Evolutionary conservation across 1,140 invertebrate species (phyloP).

Genomic region (Scaptodrosophila lebanonensis): DNA sequence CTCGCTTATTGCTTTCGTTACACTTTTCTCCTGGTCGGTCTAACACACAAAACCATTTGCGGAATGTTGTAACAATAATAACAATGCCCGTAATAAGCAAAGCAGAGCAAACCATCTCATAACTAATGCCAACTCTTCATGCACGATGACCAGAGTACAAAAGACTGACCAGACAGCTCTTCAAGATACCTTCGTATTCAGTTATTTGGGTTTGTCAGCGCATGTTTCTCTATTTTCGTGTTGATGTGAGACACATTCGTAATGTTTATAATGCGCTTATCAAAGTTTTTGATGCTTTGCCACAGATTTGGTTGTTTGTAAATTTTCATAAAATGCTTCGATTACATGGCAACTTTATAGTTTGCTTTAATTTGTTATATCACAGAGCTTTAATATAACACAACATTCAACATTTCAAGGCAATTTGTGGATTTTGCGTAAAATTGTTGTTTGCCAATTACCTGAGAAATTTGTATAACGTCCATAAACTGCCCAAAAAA

Average conservation of each 20-base stretch:
- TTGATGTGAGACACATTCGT: conserved; percentile 10
- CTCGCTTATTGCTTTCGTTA: conserved; percentile 18
- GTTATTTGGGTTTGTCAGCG: no score
- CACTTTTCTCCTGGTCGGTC: no score
- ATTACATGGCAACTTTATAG: conserved; percentile 59
- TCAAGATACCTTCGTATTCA: no score
- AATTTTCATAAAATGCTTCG: conserved; percentile 60
- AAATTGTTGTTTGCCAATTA: conserved; percentile 24
- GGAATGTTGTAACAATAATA: conserved; percentile 39
- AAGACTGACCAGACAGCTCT: not conserved
- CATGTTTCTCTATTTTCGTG: not conserved
- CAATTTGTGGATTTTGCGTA: conserved; percentile 37
- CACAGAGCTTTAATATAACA: no score
- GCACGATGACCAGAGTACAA: conserved; percentile 48
- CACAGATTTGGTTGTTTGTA: conserved; percentile 55
- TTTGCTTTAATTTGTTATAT: no score
- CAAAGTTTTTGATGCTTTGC: conserved; percentile 64
- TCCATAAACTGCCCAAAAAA: no score
- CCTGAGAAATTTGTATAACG: conserved; percentile 2
- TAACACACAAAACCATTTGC: conserved; percentile 6
- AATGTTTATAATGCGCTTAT: conserved; percentile 55
- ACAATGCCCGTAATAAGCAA: no score
- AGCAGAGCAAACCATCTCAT: conserved; percentile 9
- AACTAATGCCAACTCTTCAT: conserved; percentile 65
- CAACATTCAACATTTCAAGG: no score